A percentile compares a stretch with the other conserved stretches of the same genome.
phyloP scores from a whole-genome alignment of 2,113 vertebrate genomes.

The Protobothrops mucrosquamatus region DNA sequence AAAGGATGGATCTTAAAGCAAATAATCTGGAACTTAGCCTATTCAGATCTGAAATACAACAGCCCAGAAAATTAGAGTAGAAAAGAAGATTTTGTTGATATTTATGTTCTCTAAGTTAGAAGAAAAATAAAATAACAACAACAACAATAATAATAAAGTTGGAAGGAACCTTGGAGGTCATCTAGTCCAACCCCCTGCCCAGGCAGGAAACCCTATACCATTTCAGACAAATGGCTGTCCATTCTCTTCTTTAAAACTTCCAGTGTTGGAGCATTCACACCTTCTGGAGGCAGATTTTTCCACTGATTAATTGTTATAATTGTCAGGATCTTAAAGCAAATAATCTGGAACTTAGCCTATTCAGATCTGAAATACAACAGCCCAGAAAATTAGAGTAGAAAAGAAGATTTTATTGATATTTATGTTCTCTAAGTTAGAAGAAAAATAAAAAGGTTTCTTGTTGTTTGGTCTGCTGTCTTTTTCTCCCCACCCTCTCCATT shows the following conservation, averaged over 20 bases:
- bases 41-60: neutral
- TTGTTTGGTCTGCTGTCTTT: neutral
- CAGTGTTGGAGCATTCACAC: no score
- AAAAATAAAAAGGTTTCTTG: accelerated
- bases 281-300: no score
- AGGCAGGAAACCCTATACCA: no score
- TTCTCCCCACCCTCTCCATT: neutral
- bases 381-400: neutral
- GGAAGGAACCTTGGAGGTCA: no score
- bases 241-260: no score
- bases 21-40: neutral
- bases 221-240: no score
- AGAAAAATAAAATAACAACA: no score
- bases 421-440: neutral
- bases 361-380: neutral
- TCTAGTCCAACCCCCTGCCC: no score
- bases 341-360: neutral
- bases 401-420: neutral
- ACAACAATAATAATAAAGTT: no score
- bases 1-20: neutral
- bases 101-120: neutral
- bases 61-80: neutral
- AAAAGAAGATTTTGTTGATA: neutral
- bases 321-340: neutral
- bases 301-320: no score